Evolutionary conservation across 2,797 vertebrate species (phyloP).

Genomic region (Pangasius macronema): DNA sequence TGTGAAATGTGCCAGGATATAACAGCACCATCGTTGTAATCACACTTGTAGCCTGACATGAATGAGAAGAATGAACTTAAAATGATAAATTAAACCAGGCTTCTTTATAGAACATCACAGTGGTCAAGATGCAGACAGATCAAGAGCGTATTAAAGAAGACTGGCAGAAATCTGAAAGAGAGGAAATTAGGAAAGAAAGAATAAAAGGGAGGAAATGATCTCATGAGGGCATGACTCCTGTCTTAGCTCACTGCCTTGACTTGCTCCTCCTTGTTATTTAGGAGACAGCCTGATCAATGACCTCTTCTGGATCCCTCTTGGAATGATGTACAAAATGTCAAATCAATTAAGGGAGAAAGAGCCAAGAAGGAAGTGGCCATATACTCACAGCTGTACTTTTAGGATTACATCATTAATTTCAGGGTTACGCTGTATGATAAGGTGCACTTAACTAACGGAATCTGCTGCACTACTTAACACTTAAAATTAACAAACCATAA

Average conservation of each 20-base stretch:
- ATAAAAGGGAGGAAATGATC: not conserved
- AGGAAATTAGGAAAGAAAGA: not conserved
- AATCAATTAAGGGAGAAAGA: conserved; percentile 32
- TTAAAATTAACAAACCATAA: not conserved
- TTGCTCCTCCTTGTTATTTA: conserved; percentile 20
- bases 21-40: no score
- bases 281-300: conserved; percentile 18
- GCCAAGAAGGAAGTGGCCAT: not conserved
- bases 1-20: not conserved
- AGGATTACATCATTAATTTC: conserved; percentile 1
- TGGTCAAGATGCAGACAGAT: not conserved
- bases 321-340: conserved; percentile 34
- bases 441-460: not conserved
- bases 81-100: not conserved
- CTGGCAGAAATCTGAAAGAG: not conserved
- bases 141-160: not conserved
- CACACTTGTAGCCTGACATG: not conserved
- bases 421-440: not conserved
- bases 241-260: not conserved
- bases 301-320: not conserved
- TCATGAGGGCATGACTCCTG: conserved; percentile 6
- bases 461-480: not conserved
- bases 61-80: not conserved
- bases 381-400: not conserved
- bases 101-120: not conserved